phyloP scores from a whole-genome alignment of 2,113 vertebrate species.

The Corythoichthys intestinalis region DNA sequence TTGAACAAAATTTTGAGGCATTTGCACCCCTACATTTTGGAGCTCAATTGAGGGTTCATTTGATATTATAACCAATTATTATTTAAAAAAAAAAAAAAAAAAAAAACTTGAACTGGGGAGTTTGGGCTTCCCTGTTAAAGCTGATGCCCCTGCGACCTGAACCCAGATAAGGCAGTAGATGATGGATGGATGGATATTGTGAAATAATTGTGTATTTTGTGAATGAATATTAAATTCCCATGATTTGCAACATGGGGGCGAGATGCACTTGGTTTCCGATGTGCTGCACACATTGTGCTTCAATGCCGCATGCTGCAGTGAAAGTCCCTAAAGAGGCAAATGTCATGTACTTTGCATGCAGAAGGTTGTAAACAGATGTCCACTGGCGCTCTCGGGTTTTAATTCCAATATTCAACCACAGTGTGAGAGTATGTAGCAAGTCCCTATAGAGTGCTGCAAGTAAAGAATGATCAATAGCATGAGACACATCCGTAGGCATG shows the following conservation, averaged over 20 bases:
- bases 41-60: too few species aligned
- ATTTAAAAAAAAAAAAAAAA: too few species aligned
- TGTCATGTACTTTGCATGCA: slow-evolving; percentile 33
- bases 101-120: too few species aligned
- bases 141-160: too few species aligned
- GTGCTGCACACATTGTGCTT: neutral
- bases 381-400: slow-evolving; percentile 17
- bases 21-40: too few species aligned
- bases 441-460: slow-evolving; percentile 11
- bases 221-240: neutral
- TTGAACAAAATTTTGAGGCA: too few species aligned
- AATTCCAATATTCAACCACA: slow-evolving; percentile 20
- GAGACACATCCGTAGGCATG: slow-evolving; percentile 11
- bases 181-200: neutral
- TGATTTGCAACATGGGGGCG: neutral
- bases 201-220: neutral
- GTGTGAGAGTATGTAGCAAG: neutral
- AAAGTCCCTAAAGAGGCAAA: slow-evolving; percentile 36
- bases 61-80: too few species aligned
- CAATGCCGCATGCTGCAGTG: slow-evolving; percentile 24
- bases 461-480: slow-evolving; percentile 30
- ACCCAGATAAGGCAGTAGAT: too few species aligned
- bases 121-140: too few species aligned
- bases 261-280: neutral
- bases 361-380: slow-evolving; percentile 39